These are phyloP conservation scores for Lingula anatina DNA, from an alignment of 2,888 invertebrate species.

Conservation along the genomic window DNA sequence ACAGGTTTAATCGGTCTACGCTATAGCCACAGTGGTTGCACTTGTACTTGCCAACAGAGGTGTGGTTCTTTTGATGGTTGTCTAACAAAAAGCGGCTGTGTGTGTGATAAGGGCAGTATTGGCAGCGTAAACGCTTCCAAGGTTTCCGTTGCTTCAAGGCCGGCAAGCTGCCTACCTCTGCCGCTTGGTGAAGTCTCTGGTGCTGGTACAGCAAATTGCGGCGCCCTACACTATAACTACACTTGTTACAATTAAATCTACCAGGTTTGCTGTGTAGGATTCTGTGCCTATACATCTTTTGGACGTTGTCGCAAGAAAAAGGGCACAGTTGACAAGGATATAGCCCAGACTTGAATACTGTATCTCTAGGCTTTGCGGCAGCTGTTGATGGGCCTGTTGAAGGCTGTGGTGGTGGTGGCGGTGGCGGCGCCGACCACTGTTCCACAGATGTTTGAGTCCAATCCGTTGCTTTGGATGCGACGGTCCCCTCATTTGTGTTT, in stretches of 20 bases:
- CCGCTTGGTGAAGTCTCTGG: constrained; percentile 2
- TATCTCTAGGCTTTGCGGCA: too few species aligned
- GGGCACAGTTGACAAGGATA: constrained; percentile 21
- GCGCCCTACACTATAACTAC: constrained; percentile 8
- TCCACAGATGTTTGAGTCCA: too few species aligned
- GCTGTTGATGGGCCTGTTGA: neutral
- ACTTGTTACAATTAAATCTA: constrained; percentile 9
- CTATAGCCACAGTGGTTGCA: constrained; percentile 32
- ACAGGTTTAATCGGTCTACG: constrained; percentile 18
- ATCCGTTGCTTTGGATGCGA: neutral
- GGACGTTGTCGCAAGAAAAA: constrained; percentile 17
- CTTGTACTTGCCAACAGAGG: constrained; percentile 23
- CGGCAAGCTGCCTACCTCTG: constrained; percentile 3
- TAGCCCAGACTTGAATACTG: too few species aligned
- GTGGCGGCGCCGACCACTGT: too few species aligned
- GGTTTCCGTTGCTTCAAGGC: neutral
- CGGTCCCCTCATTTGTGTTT: neutral
- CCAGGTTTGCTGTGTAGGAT: constrained; percentile 10
- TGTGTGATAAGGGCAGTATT: constrained; percentile 29
- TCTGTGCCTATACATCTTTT: constrained; percentile 14
- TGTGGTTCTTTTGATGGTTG: constrained; percentile 29
- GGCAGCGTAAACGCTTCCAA: constrained; percentile 15
- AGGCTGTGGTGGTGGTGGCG: too few species aligned
- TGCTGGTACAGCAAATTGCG: constrained; percentile 9
- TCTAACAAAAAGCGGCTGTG: constrained; percentile 22